A percentile compares a stretch with the other conserved stretches of the same genome.
Evolutionary conservation across 2,888 invertebrate genomes (phyloP).

Genomic region (Halictus ligatus): DNA sequence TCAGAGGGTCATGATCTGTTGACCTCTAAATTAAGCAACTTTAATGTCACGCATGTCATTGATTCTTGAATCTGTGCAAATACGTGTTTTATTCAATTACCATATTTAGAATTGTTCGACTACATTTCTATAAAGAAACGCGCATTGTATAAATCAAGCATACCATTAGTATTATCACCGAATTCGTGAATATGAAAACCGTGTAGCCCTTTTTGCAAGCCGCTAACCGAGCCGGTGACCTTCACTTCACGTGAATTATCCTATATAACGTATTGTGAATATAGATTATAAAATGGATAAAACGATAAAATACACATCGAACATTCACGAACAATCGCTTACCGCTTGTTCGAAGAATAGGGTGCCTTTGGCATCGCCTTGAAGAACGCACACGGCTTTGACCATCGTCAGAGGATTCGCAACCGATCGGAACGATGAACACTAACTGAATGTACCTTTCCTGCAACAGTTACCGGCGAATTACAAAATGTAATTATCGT

Average conservation of each 20-base stretch:
- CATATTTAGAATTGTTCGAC: neutral
- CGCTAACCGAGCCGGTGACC: slow-evolving; percentile 93
- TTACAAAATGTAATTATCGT: slow-evolving; percentile 35
- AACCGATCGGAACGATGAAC: slow-evolving; percentile 10
- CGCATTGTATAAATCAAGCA: neutral
- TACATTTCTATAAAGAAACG: neutral
- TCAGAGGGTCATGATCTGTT: neutral
- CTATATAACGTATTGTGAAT: slow-evolving; percentile 80
- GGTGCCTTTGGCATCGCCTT: slow-evolving; percentile 90
- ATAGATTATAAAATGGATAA: slow-evolving; percentile 51
- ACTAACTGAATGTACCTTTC: slow-evolving; percentile 9
- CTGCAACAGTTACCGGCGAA: neutral
- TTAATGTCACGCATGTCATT: neutral
- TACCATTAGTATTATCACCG: slow-evolving; percentile 97
- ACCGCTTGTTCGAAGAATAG: slow-evolving; percentile 88
- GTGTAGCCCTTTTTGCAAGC: slow-evolving; percentile 91
- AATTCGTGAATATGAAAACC: slow-evolving; percentile 98
- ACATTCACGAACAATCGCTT: slow-evolving; percentile 22
- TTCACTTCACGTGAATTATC: slow-evolving; percentile 88
- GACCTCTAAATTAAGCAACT: slow-evolving; percentile 22
- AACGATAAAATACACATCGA: neutral
- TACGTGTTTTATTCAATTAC: neutral
- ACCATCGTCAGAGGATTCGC: slow-evolving; percentile 78
- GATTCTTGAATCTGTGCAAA: neutral
- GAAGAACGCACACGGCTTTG: slow-evolving; percentile 95